These are phyloP conservation scores for Brachionus angularis DNA, from an alignment of 1,140 invertebrate genomes.

Conservation along the genomic window DNA sequence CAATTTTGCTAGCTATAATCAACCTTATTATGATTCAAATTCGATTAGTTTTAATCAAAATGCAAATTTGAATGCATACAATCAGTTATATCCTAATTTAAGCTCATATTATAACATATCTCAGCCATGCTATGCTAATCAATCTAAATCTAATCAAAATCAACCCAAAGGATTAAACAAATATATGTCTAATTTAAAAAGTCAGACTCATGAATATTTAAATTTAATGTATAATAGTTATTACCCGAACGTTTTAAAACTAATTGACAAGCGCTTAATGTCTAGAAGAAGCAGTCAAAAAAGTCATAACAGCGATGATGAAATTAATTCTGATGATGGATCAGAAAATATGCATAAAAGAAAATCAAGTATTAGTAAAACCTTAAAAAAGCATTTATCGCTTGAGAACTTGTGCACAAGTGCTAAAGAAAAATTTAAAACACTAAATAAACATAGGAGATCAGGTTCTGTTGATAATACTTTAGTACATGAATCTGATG, in stretches of 20 bases:
- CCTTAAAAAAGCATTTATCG: background rate
- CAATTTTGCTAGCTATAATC: background rate
- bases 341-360: background rate
- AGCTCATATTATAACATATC: background rate
- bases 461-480: background rate
- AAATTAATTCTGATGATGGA: background rate
- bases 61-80: background rate
- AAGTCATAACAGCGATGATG: too few species aligned
- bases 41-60: background rate
- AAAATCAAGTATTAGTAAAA: background rate
- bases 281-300: too few species aligned
- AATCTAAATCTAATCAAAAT: too few species aligned
- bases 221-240: too few species aligned
- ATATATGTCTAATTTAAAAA: too few species aligned
- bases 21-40: slow-evolving; percentile 3
- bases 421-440: slow-evolving; percentile 8
- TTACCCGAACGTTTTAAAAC: too few species aligned
- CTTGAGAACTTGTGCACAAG: background rate
- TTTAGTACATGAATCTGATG: too few species aligned
- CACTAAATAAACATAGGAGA: background rate
- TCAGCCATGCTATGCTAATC: too few species aligned
- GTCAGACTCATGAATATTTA: too few species aligned
- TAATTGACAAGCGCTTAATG: too few species aligned
- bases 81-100: background rate
- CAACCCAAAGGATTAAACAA: too few species aligned